Base-by-base conservation (phyloP, 2,113 vertebrate genomes). In the Oplegnathus fasciatus region DNA sequence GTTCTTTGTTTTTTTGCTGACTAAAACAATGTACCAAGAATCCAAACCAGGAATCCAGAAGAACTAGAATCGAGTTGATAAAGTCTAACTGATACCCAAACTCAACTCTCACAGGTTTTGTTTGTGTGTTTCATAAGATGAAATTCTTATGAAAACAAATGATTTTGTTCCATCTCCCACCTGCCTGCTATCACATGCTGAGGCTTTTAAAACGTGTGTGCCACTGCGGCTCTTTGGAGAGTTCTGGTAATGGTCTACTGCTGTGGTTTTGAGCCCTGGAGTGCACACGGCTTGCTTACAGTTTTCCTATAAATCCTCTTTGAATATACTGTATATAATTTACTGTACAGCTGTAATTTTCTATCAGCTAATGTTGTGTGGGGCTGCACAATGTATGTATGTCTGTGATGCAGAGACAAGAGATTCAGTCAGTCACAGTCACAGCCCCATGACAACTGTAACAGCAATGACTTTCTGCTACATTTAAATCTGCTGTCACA, bases 321-420 rank as follows among this genome's bases (percentile, higher is more conserved):
- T 37, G 6, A 6, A 37, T 37, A 37, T 37, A 37, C 34, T 37
- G 34, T 37, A 37, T 37, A 37, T 37, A 6, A 4, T 37, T 37
- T 37, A 37, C 34, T 37, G 34, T 37, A 37, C 34, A 3, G 6
- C 6, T 37, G 34, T 37, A 3, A 3, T 6, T 37, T 37, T 6
- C 34, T 37, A 37, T 37, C 34, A 37, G 34, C 6, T 3, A 37
- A 37, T 37, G 6, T 81, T 81, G 18, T 40, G 4, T 30, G 4
- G 0, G 10, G 44, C 57, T 77, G 22, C 32, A 13, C 17, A 14
- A 58, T 37, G 34, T 37, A 37, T 37, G 6, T 37, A 6, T 17
- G 26, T 26, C 22, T 84, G 58, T 44, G 72, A 66, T 9, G 52
- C 76, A 72, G 44, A 54, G 14, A 48, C 58, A 40, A n/a, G 67